Percentiles rank a stretch among this genome's conserved stretches.
These are phyloP conservation scores for Tyto alba DNA, from an alignment of 2,113 vertebrate genomes.

Conservation along the genomic window DNA sequence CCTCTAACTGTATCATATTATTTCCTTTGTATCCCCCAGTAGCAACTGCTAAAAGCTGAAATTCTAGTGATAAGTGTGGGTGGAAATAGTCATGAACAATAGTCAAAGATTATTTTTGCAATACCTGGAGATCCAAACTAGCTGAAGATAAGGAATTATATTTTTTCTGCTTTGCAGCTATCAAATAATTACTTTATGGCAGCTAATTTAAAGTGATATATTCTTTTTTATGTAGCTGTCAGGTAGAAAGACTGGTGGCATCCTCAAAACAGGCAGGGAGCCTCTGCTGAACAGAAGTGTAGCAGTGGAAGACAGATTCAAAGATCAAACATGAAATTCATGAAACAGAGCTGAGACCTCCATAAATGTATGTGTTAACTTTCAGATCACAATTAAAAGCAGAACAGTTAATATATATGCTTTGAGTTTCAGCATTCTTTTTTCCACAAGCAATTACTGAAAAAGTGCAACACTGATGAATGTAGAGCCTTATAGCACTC, in stretches of 20 bases:
- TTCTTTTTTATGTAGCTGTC: not conserved
- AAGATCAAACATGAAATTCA: not conserved
- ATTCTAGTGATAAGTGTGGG: not conserved
- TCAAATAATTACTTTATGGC: slow-evolving; percentile 32
- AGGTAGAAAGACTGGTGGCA: not conserved
- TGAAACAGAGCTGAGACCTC: not conserved
- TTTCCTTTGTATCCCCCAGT: not conserved
- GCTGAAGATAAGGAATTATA: not conserved
- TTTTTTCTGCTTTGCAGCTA: slow-evolving; percentile 1
- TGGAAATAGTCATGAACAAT: not conserved
- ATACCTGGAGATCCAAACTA: not conserved
- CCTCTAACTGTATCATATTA: not conserved
- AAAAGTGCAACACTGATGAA: not conserved
- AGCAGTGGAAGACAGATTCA: not conserved
- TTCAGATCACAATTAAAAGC: not conserved
- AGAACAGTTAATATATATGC: not conserved
- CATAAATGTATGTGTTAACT: not conserved
- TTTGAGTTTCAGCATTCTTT: not conserved
- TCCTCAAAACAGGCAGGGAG: not conserved
- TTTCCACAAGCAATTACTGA: not conserved
- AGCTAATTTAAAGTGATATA: not conserved
- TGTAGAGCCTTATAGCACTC: not conserved
- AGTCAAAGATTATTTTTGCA: slow-evolving; percentile 10
- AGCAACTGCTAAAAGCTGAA: not conserved
- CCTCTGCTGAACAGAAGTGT: not conserved